Conservation (phyloP, 2,113 vertebrate species). For the Chaenocephalus aceratus region DNA sequence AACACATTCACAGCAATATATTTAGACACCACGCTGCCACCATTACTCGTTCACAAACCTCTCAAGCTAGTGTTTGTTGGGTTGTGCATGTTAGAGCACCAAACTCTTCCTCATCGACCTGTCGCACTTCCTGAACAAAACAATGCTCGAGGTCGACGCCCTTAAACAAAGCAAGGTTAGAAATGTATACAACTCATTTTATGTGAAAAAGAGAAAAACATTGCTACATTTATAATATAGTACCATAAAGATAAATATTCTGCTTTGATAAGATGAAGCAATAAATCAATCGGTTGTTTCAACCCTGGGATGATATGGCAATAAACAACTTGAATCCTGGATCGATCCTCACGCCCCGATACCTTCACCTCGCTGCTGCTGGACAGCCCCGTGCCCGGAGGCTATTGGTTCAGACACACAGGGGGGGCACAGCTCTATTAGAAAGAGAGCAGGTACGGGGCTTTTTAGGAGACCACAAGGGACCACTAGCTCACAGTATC, state of each 20-base stretch:
- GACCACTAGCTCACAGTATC: conserved; percentile 31
- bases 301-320: not conserved
- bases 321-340: conserved; percentile 29
- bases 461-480: conserved; percentile 39
- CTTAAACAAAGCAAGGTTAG: not conserved
- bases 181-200: too few relatives aligned
- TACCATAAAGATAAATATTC: not conserved
- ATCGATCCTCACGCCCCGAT: conserved; percentile 15
- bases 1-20: not conserved
- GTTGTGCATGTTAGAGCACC: not conserved
- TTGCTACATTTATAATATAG: not conserved
- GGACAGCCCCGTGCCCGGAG: conserved; percentile 31
- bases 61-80: not conserved
- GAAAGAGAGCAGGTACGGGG: conserved; percentile 27
- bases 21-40: not conserved
- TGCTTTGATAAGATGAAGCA: not conserved
- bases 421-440: conserved; percentile 40
- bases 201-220: not conserved
- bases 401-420: conserved; percentile 54
- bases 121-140: not conserved
- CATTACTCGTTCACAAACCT: not conserved
- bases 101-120: not conserved
- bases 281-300: conserved; percentile 4
- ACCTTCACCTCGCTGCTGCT: conserved; percentile 2
- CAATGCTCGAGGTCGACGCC: not conserved